Evolutionary conservation across 2,797 vertebrate species (phyloP).

Genomic region (Anguilla obscura): DNA sequence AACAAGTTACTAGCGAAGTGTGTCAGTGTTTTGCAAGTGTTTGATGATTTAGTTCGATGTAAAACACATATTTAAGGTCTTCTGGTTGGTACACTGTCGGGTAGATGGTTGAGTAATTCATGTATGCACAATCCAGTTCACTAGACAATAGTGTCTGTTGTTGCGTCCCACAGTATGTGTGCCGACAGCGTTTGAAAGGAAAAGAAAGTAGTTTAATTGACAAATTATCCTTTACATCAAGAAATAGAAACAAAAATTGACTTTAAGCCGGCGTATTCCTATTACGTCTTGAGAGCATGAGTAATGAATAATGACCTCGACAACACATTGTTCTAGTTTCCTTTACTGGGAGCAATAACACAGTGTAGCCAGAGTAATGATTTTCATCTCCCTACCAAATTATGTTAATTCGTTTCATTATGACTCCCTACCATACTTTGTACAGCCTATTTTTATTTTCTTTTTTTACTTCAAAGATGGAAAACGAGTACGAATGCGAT

Average conservation of each 20-base stretch:
- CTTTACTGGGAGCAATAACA: not conserved
- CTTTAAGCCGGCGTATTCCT: not conserved
- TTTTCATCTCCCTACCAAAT: not conserved
- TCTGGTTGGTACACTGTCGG: not conserved
- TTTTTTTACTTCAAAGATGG: not conserved
- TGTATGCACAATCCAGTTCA: too few relatives aligned
- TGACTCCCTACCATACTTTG: not conserved
- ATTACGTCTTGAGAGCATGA: not conserved
- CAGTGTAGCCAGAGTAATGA: not conserved
- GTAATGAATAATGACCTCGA: not conserved
- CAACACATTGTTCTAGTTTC: not conserved
- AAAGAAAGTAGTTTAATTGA: too few relatives aligned
- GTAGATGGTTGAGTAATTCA: not conserved
- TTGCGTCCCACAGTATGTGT: too few relatives aligned
- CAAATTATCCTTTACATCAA: not conserved
- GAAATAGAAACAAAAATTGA: not conserved
- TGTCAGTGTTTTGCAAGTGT: not conserved
- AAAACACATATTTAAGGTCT: not conserved
- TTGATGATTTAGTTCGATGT: not conserved
- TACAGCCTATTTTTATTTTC: not conserved
- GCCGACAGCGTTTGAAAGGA: too few relatives aligned
- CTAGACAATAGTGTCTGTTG: too few relatives aligned
- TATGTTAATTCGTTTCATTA: not conserved
- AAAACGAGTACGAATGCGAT: slow-evolving; percentile 13
- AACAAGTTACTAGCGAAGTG: not conserved